Percentiles rank a stretch among this genome's conserved stretches.
Conservation (phyloP, 37 sponge, comb jelly and placozoan genomes). For the Axinella damicornis region DNA sequence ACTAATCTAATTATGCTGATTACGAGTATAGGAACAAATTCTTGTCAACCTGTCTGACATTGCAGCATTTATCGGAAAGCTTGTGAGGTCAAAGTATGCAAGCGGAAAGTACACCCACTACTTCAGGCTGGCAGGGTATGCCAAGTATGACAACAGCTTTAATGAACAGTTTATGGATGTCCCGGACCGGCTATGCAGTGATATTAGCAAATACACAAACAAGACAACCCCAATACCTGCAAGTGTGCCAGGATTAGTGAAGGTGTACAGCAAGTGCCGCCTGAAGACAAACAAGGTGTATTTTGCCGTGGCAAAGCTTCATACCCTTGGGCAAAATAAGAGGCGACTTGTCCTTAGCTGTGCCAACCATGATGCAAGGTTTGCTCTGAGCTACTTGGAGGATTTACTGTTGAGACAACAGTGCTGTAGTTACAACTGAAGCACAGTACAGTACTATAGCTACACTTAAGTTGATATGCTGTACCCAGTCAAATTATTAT, state of each 20-base stretch:
- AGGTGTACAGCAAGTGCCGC: background rate
- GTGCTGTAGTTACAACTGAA: slow-evolving; percentile 18
- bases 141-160: slow-evolving; percentile 22
- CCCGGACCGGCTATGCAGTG: background rate
- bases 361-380: background rate
- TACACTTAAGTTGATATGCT: background rate
- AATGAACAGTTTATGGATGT: background rate
- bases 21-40: too few relatives aligned
- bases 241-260: background rate
- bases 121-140: background rate
- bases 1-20: too few relatives aligned
- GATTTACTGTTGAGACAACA: background rate
- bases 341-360: slow-evolving; percentile 16
- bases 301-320: slow-evolving; percentile 19
- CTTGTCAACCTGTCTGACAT: background rate
- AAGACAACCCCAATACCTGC: too few relatives aligned
- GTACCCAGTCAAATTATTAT: background rate
- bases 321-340: background rate
- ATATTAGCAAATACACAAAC: background rate
- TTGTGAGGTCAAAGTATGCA: background rate
- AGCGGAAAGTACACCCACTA: slow-evolving; percentile 21
- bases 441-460: too few relatives aligned
- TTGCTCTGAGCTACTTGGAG: background rate
- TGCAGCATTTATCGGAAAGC: slow-evolving; percentile 32
- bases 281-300: slow-evolving; percentile 8